Percentiles rank a stretch among this genome's conserved stretches.
Conservation (phyloP, 2,113 vertebrate species). For the Sturnira hondurensis region DNA sequence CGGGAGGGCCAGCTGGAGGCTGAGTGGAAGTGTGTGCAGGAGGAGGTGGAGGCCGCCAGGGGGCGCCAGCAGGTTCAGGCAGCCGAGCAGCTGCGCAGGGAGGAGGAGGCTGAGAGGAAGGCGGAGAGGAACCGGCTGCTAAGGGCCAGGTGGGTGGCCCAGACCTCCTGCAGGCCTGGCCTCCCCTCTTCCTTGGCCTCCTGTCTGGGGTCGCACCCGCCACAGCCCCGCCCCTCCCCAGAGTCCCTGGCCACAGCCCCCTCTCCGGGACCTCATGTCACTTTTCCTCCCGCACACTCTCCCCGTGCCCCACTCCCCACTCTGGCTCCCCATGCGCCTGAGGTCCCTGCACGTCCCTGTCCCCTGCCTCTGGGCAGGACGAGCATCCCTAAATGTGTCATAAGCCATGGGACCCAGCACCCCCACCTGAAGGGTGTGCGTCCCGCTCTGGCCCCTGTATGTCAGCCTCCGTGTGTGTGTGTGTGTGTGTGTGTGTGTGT, state of each 20-base stretch:
- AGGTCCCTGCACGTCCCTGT: fast-evolving
- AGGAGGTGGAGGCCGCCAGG: constrained; percentile 76
- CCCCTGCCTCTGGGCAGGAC: not conserved
- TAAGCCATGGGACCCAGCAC: not conserved
- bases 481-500: not conserved
- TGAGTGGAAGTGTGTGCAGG: constrained; percentile 65
- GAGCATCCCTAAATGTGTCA: fast-evolving
- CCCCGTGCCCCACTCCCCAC: too few relatives aligned
- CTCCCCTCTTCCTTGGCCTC: not conserved
- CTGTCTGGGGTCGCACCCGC: not conserved
- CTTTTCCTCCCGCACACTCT: not conserved
- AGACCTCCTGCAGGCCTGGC: not conserved
- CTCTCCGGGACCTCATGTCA: not conserved
- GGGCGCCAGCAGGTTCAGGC: constrained; percentile 64
- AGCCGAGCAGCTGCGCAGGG: constrained; percentile 73
- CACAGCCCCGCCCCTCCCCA: not conserved
- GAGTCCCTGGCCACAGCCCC: not conserved
- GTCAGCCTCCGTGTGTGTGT: not conserved
- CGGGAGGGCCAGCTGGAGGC: constrained; percentile 78
- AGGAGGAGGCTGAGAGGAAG: constrained; percentile 73
- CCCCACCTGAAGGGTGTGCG: too few relatives aligned
- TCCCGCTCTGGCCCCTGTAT: too few relatives aligned
- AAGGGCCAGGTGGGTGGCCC: constrained; percentile 76
- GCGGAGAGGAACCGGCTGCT: constrained; percentile 66
- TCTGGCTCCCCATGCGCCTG: not conserved